Base-by-base conservation (phyloP, 2,888 invertebrate genomes). In the Cancer borealis region DNA sequence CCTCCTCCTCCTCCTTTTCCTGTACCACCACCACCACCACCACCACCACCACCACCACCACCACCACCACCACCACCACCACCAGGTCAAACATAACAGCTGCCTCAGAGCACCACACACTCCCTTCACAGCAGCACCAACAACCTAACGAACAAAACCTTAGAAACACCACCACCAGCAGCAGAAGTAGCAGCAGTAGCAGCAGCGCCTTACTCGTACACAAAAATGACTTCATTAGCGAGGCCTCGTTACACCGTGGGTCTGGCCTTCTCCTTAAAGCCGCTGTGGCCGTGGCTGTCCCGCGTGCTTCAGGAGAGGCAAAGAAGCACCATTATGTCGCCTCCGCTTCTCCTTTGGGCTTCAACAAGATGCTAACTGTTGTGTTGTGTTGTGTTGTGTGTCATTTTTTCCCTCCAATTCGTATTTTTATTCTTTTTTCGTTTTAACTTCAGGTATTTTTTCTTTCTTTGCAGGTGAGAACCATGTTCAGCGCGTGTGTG, bases 231-330 rank as follows among this genome's bases (percentile, higher is more conserved):
- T 66, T 66, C 66, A 66, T 66, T 66, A 66, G 66, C 66, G n/a
- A 66, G 66, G 66, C 66, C 66, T 66, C 66, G 66, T 66, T 66
- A 66, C n/a, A 66, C 66, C 66, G 66, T 66, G n/a, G 66, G 66
- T 66, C 66, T 66, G 66, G 66, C 66, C 66, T 21, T n/a, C 66
- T 66, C 66, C 66, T 66, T 66, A 66, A 66, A 66, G 66, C n/a
- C 66, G 66, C 66, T 21, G 66, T 66, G 66, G 66, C 66, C 66
- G 66, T 66, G 66, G 66, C 66, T 66, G 66, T n/a, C 66, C 66
- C n/a, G 66, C 54, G 66, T 3, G 66, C 66, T 21, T 66, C 66
- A 66, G n/a, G 21, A 6, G 54, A 12, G 54, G 66, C 66, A 21
- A n/a, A 21, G 66, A 66, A 8, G n/a, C n/a, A n/a, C 66, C 66